Evolutionary conservation across 2,888 invertebrate genomes (phyloP).

Genomic region (Anoncus sp.): DNA sequence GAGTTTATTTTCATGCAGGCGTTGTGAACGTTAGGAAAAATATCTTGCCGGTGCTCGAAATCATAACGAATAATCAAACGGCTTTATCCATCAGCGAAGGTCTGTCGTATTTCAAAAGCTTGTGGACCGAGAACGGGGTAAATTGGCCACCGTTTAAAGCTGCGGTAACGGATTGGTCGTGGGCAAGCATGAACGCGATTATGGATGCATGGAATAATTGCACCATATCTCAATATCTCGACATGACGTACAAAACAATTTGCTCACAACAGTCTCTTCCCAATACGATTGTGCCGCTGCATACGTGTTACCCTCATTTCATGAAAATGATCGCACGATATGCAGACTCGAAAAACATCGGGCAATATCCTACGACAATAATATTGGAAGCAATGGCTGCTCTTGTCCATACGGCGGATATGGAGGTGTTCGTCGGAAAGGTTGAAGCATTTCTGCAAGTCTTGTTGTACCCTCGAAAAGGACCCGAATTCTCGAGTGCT

Average conservation of each 20-base stretch:
- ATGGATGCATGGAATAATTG: conserved; percentile 44
- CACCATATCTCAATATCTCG: conserved; percentile 41
- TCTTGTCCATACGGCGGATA: conserved; percentile 21
- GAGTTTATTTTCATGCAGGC: conserved; percentile 44
- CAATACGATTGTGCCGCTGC: conserved; percentile 19
- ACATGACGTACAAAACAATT: conserved; percentile 24
- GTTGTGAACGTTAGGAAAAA: conserved; percentile 24
- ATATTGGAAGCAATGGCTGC: conserved; percentile 33
- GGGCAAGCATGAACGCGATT: conserved; percentile 53
- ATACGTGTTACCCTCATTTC: conserved; percentile 40
- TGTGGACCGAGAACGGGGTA: conserved; percentile 35
- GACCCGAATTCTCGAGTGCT: conserved; percentile 13
- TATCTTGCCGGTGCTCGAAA: conserved; percentile 41
- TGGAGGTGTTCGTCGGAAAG: conserved; percentile 16
- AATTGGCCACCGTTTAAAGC: conserved; percentile 53
- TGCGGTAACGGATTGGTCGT: conserved; percentile 45
- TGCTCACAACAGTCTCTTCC: neutral
- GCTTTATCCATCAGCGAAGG: conserved; percentile 33
- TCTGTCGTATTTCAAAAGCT: conserved; percentile 12
- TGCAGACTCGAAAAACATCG: conserved; percentile 7
- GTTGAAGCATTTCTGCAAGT: conserved; percentile 31
- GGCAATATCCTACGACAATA: neutral
- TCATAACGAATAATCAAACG: conserved; percentile 50
- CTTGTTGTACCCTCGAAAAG: conserved; percentile 17
- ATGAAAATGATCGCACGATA: conserved; percentile 52